Conservation (phyloP, 2,888 invertebrate genomes). For the Sinodicranocentrus sp. region DNA sequence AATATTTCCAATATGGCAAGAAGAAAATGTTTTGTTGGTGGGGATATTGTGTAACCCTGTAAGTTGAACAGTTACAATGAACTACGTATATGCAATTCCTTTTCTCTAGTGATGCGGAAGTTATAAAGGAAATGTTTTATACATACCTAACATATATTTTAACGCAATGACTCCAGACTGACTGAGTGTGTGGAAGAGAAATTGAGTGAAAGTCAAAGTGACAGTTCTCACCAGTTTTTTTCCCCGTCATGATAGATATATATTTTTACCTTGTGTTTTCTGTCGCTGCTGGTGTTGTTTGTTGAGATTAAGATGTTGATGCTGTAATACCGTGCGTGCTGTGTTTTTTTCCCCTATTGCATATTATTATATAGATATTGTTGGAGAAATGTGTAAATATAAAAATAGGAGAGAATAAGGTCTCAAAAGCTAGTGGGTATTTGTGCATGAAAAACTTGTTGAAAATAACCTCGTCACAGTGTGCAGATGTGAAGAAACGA, state of each 20-base stretch:
- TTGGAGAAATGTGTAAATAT: not conserved
- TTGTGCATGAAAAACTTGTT: not conserved
- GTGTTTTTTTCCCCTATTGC: not conserved
- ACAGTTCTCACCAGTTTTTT: constrained; percentile 22
- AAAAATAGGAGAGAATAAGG: not conserved
- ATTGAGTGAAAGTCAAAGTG: constrained; percentile 48
- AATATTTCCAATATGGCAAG: too few species aligned
- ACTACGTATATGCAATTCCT: not conserved
- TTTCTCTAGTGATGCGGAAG: not conserved
- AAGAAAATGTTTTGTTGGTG: too few species aligned
- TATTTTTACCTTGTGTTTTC: constrained; percentile 7
- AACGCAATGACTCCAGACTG: not conserved
- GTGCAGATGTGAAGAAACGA: constrained; percentile 30
- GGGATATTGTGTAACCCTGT: too few species aligned
- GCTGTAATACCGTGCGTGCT: not conserved
- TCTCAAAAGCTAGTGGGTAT: not conserved
- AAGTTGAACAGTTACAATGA: too few species aligned
- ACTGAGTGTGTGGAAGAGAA: not conserved
- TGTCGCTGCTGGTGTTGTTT: not conserved
- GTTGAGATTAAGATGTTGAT: constrained; percentile 3
- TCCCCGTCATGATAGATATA: not conserved
- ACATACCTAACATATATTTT: not conserved
- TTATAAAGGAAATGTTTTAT: not conserved
- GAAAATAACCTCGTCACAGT: not conserved
- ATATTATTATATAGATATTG: not conserved